These are phyloP conservation scores for Montipora capricornis DNA, from an alignment of 64 coral and sea anemone species.

Conservation along the genomic window DNA sequence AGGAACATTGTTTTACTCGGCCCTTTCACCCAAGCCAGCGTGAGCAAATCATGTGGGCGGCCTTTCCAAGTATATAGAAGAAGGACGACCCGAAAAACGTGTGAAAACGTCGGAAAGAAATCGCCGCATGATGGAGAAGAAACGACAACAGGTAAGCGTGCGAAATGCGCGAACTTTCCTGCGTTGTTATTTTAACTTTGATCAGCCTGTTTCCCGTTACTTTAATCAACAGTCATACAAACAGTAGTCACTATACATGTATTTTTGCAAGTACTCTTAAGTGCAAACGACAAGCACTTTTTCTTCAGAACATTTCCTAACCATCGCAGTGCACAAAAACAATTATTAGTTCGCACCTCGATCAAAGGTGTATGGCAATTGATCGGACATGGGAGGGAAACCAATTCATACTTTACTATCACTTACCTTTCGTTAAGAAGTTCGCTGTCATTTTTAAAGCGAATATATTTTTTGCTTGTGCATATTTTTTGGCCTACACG, in stretches of 20 bases:
- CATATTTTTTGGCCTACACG: constrained; percentile 5
- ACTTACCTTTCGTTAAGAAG: not conserved
- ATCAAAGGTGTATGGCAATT: constrained; percentile 2
- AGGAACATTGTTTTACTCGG: constrained; percentile 1
- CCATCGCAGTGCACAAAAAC: not conserved
- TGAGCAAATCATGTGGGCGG: not conserved
- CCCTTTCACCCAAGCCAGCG: constrained; percentile 17
- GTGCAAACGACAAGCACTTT: not conserved
- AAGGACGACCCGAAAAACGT: not conserved
- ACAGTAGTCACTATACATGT: not conserved
- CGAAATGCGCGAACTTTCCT: not conserved
- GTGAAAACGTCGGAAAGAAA: not conserved
- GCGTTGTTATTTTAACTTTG: not conserved
- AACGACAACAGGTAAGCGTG: not conserved
- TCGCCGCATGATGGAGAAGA: not conserved
- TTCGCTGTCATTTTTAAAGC: constrained; percentile 8
- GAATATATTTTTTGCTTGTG: constrained; percentile 5
- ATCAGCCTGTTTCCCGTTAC: constrained; percentile 1
- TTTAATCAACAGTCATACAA: constrained; percentile 10
- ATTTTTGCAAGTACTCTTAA: not conserved
- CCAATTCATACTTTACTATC: constrained; percentile 6
- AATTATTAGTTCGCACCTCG: constrained; percentile 9
- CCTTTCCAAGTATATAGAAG: not conserved
- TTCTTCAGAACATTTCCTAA: constrained; percentile 12
- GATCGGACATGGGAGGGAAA: constrained; percentile 13